Percentiles rank a stretch among this genome's conserved stretches.
Conservation (phyloP, 1,140 invertebrate genomes). For the Zelostemma sp. region DNA sequence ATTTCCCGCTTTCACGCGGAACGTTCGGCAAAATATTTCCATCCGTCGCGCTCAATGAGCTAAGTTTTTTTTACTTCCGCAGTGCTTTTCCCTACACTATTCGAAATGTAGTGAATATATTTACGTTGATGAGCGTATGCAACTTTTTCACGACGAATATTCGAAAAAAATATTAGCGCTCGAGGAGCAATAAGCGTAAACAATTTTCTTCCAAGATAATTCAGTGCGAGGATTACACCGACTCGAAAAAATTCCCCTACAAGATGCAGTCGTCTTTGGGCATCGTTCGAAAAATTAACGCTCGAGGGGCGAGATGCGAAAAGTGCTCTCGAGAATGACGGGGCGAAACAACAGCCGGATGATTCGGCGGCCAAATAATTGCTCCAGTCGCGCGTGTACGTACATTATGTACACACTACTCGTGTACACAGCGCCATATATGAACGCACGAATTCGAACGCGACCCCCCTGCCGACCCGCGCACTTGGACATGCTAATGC, state of each 20-base stretch:
- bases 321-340: background rate
- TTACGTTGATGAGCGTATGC: no score
- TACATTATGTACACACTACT: slow-evolving; percentile 12
- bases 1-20: no score
- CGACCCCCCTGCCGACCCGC: slow-evolving; percentile 20
- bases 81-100: no score
- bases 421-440: slow-evolving; percentile 18
- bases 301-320: background rate
- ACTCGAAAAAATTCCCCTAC: background rate
- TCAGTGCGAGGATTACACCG: background rate
- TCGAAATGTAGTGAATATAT: no score
- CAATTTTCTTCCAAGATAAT: no score
- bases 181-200: no score
- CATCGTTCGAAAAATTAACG: background rate
- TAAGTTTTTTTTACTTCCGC: no score
- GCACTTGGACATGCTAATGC: slow-evolving; percentile 38
- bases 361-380: slow-evolving; percentile 33
- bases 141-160: no score
- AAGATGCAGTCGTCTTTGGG: background rate
- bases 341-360: slow-evolving; percentile 13
- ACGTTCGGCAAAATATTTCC: no score
- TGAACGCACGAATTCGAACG: slow-evolving; percentile 23
- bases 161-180: no score
- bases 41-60: no score
- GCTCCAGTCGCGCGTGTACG: slow-evolving; percentile 21